Base-by-base conservation (phyloP, 2,888 invertebrate genomes). In the Pocota personata region DNA sequence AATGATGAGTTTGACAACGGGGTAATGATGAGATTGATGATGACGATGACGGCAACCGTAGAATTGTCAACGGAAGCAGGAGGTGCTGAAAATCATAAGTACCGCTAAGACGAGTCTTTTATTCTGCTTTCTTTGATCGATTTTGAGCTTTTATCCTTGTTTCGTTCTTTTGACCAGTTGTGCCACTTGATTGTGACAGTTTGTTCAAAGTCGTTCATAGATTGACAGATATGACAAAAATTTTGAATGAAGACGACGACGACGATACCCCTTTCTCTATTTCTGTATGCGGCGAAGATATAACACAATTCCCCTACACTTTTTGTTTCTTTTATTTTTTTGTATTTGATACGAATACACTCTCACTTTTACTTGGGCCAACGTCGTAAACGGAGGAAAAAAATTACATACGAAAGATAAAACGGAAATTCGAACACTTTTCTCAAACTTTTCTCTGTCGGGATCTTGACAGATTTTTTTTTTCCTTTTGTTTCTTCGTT, bases 321-420 rank as follows among this genome's bases (percentile, higher is more conserved):
- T 69, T 66, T 55, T 55, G 16, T 55, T 69, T 40, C n/a, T 52
- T 82, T 35, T 77, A 55, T 30, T 62, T 52, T 67, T 60, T 57
- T 7, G 21, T 57, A 12, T 48, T 67, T 24, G 16, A 46, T 64
- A 57, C 80, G 67, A 84, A 84, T 21, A 84, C 84, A 80, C 84
- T 84, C 84, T 84, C 84, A 84, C 80, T 84, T 75, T 76, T 76
- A 67, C 64, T 48, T 57, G 48, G 79, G 55, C 75, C 73, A 79
- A 50, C 40, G 66, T 35, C 71, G n/a, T n/a, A 30, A 71, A 50
- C 52, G 60, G 37, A 62, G 32, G 12, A 19, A 7, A 57, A 32
- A 72, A 50, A 48, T 24, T 64, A 58, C 27, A 72, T 50, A 57
- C 64, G 46, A 40, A 64, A 52, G 48, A 72, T 21, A 82, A 62